These are phyloP conservation scores for Sebastolobus alascanus DNA, from an alignment of 2,797 vertebrate species.

Conservation along the genomic window DNA sequence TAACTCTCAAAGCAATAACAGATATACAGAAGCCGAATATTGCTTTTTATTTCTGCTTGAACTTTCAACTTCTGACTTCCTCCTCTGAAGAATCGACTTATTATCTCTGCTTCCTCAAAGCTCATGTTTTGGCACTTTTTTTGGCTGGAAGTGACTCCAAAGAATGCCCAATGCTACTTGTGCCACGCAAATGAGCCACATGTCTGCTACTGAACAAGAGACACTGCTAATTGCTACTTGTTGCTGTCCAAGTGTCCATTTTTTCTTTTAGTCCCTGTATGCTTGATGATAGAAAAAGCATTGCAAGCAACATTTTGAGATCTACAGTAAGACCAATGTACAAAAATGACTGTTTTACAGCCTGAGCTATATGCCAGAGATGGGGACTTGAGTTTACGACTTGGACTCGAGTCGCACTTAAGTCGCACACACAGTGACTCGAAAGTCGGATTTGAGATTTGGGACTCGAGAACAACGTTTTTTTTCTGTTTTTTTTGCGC, in stretches of 20 bases:
- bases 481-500: background rate
- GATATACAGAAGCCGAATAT: background rate
- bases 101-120: background rate
- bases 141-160: background rate
- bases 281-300: background rate
- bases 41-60: background rate
- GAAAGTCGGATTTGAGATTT: background rate
- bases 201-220: background rate
- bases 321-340: background rate
- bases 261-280: background rate
- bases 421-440: background rate
- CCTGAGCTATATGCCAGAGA: background rate
- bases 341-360: background rate
- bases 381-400: background rate
- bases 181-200: background rate
- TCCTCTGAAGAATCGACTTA: background rate
- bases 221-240: background rate
- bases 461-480: background rate
- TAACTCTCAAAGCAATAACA: background rate
- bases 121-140: background rate
- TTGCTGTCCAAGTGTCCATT: background rate
- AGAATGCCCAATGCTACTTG: background rate
- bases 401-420: background rate
- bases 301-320: background rate
- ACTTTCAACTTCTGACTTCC: background rate